phyloP scores from a whole-genome alignment of 37 sponge, comb jelly and placozoan genomes.

The Axinella damicornis region DNA sequence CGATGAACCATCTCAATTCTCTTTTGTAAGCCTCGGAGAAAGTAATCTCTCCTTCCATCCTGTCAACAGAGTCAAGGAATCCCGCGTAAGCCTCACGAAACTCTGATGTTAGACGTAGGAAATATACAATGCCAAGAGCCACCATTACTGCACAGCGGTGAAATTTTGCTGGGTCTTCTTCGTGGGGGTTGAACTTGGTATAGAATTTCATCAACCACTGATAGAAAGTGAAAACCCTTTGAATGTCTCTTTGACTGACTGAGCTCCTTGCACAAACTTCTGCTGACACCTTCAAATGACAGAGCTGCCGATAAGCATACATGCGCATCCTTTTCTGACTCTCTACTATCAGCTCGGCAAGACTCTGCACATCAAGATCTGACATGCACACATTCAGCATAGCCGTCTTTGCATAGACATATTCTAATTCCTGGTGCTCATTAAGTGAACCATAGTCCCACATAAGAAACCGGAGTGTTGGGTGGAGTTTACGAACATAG shows the following conservation, averaged over 20 bases:
- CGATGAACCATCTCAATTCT: slow-evolving; percentile 27
- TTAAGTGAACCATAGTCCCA: slow-evolving; percentile 77
- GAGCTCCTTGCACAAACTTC: slow-evolving; percentile 56
- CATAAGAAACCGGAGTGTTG: slow-evolving; percentile 41
- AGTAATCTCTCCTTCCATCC: not conserved
- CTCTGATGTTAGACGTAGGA: slow-evolving; percentile 52
- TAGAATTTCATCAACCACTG: slow-evolving; percentile 31
- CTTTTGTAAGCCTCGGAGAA: slow-evolving; percentile 15
- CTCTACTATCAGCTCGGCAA: not conserved
- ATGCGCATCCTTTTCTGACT: not conserved
- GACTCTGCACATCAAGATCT: not conserved
- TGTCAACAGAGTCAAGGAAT: not conserved
- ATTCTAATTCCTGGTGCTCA: slow-evolving; percentile 55
- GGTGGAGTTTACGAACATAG: slow-evolving; percentile 68
- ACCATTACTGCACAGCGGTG: slow-evolving; percentile 45
- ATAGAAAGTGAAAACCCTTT: slow-evolving; percentile 59
- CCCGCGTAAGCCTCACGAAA: slow-evolving; percentile 19
- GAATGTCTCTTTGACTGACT: slow-evolving; percentile 82
- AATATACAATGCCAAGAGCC: slow-evolving; percentile 73
- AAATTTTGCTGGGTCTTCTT: not conserved
- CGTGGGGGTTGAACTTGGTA: not conserved
- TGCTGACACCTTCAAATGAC: slow-evolving; percentile 10
- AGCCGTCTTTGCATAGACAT: slow-evolving; percentile 51
- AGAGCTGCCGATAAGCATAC: slow-evolving; percentile 45
- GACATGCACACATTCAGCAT: not conserved